Evolutionary conservation across 2,113 vertebrate species (phyloP).

Genomic region (Cervus canadensis): DNA sequence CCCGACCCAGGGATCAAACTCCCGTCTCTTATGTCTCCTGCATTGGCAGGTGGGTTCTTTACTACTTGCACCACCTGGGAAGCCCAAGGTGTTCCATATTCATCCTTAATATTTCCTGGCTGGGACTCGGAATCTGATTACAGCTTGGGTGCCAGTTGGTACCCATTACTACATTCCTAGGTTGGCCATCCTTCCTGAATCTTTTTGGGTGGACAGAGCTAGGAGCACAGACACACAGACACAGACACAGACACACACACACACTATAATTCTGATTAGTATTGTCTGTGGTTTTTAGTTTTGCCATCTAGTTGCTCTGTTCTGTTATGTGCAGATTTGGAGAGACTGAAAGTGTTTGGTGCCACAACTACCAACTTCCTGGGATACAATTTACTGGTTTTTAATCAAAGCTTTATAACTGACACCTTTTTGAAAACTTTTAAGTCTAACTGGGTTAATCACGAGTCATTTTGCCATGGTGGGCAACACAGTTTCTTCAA

Average conservation of each 20-base stretch:
- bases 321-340: background rate
- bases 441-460: background rate
- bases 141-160: background rate
- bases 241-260: background rate
- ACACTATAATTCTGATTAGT: background rate
- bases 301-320: background rate
- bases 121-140: background rate
- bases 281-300: background rate
- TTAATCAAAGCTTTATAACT: background rate
- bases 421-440: background rate
- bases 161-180: rapidly evolving
- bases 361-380: background rate
- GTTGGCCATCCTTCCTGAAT: background rate
- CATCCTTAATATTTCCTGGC: background rate
- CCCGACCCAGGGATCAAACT: rapidly evolving
- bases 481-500: too few relatives aligned
- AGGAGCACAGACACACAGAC: background rate
- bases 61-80: background rate
- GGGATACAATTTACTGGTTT: background rate
- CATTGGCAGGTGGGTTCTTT: background rate
- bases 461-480: background rate
- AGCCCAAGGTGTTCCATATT: background rate
- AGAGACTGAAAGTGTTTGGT: background rate
- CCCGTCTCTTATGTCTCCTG: background rate
- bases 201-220: background rate